phyloP scores from a whole-genome alignment of 2,888 invertebrate genomes.

The Yponomeuta plumbellus region DNA sequence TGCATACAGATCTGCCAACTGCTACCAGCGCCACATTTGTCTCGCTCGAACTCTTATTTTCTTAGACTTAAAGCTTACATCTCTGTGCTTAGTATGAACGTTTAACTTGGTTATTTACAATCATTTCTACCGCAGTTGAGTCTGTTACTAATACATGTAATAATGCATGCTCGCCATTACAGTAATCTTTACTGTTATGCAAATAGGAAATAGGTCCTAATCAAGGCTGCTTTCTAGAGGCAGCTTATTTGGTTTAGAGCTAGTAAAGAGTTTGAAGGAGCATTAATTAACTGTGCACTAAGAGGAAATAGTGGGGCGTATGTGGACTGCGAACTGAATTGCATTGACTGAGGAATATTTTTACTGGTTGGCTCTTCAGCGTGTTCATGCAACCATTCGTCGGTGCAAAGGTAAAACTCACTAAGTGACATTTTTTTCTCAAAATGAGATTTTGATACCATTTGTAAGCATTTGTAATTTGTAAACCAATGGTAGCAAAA shows the following conservation, averaged over 20 bases:
- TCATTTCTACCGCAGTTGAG: slow-evolving; percentile 1
- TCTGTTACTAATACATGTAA: slow-evolving; percentile 1
- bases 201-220: slow-evolving; percentile 1
- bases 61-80: background rate
- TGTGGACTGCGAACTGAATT: too few species aligned
- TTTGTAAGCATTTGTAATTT: too few species aligned
- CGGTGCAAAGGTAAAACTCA: too few species aligned
- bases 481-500: too few species aligned
- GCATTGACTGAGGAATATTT: too few species aligned
- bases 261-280: background rate
- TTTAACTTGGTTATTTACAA: background rate
- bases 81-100: background rate
- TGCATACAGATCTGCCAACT: slow-evolving; percentile 13
- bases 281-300: too few species aligned
- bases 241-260: background rate
- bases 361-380: too few species aligned
- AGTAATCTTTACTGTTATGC: slow-evolving; percentile 3
- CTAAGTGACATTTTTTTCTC: too few species aligned
- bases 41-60: background rate
- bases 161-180: slow-evolving; percentile 2
- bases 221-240: slow-evolving; percentile 1
- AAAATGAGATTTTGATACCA: too few species aligned
- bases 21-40: background rate
- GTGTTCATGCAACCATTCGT: too few species aligned
- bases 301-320: too few species aligned